These are phyloP conservation scores for Hylaea fasciaria DNA, from an alignment of 2,888 invertebrate species.

Conservation along the genomic window DNA sequence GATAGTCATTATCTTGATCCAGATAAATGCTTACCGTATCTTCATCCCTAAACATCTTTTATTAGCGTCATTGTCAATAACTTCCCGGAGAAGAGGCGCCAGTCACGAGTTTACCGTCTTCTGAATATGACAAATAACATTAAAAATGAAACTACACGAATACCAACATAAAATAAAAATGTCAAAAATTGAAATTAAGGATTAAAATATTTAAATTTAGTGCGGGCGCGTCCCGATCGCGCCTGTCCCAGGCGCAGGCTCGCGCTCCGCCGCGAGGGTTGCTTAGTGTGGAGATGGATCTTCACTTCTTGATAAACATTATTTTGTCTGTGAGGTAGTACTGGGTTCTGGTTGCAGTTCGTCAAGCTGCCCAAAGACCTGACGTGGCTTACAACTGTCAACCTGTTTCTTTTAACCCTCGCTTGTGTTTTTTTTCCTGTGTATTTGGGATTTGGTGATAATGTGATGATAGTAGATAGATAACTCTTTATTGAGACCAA, in stretches of 20 bases:
- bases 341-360: too few species aligned
- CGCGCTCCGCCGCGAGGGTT: conserved; percentile 34
- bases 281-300: conserved; percentile 55
- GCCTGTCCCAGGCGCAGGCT: conserved; percentile 50
- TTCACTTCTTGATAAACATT: not conserved
- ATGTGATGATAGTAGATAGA: too few species aligned
- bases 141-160: conserved; percentile 84
- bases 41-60: conserved; percentile 41
- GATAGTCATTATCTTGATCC: conserved; percentile 29
- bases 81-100: conserved; percentile 68
- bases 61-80: conserved; percentile 54
- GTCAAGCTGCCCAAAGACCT: too few species aligned
- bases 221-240: conserved; percentile 77
- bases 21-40: conserved; percentile 36
- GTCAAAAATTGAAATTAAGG: conserved; percentile 86
- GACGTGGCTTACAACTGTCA: too few species aligned
- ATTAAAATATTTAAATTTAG: conserved; percentile 86
- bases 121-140: conserved; percentile 84
- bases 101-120: conserved; percentile 70
- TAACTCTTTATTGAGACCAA: too few species aligned
- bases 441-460: too few species aligned
- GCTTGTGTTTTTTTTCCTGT: too few species aligned
- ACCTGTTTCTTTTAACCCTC: too few species aligned
- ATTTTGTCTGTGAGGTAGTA: not conserved
- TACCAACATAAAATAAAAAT: conserved; percentile 85